phyloP scores from a whole-genome alignment of 2,797 vertebrate genomes.

The Sardinella longiceps region DNA sequence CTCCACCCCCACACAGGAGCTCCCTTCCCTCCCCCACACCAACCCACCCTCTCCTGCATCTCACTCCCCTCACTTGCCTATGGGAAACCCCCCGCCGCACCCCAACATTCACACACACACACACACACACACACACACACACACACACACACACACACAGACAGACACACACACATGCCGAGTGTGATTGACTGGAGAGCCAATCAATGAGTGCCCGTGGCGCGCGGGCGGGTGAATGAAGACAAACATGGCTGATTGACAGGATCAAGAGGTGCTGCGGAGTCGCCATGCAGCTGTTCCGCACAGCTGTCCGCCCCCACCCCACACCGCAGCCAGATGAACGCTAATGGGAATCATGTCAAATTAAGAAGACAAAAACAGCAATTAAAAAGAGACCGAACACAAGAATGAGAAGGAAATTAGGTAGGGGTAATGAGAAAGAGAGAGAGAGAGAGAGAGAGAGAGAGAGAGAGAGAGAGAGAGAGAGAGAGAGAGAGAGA shows the following conservation, averaged over 20 bases:
- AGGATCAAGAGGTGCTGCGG: slow-evolving; percentile 47
- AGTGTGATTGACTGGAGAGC: slow-evolving; percentile 27
- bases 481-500: neutral
- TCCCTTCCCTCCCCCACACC: neutral
- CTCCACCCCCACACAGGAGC: neutral
- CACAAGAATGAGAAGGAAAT: neutral
- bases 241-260: slow-evolving; percentile 53
- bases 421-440: slow-evolving; percentile 14
- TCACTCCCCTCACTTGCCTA: neutral
- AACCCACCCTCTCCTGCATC: slow-evolving; percentile 9
- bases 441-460: neutral
- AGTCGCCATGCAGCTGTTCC: slow-evolving; percentile 45
- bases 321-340: neutral
- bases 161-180: neutral
- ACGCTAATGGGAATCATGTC: slow-evolving; percentile 22
- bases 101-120: neutral
- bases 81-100: slow-evolving; percentile 3
- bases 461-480: neutral
- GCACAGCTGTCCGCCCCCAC: slow-evolving; percentile 40
- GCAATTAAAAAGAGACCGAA: slow-evolving; percentile 24
- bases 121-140: neutral
- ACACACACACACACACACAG: no score
- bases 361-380: slow-evolving; percentile 7
- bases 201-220: slow-evolving; percentile 45
- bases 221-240: slow-evolving; percentile 43